A percentile compares a stretch with the other conserved stretches of the same genome.
These are phyloP conservation scores for Brachionus koreanus DNA, from an alignment of 1,140 invertebrate genomes.

Conservation along the genomic window DNA sequence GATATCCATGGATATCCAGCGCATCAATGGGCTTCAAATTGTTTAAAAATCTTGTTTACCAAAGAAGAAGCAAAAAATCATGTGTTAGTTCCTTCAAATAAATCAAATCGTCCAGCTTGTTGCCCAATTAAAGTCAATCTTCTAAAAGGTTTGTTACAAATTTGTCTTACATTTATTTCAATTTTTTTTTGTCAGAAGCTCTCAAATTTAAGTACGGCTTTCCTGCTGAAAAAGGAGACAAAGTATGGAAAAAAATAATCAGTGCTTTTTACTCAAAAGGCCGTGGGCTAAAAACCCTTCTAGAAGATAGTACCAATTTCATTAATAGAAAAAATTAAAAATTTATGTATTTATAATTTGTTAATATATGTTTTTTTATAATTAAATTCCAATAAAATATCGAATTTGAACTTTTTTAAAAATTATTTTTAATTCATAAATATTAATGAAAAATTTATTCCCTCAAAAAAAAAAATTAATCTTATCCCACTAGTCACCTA, in stretches of 20 bases:
- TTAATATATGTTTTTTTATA: too few species aligned
- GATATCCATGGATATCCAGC: constrained; percentile 2
- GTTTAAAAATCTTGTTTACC: neutral
- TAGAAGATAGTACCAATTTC: neutral
- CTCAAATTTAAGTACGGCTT: neutral
- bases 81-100: neutral
- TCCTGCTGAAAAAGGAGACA: neutral
- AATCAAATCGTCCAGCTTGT: neutral
- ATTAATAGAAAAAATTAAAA: neutral
- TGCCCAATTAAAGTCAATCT: neutral
- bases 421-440: too few species aligned
- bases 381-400: too few species aligned
- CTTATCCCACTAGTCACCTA: too few species aligned
- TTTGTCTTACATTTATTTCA: too few species aligned
- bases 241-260: neutral
- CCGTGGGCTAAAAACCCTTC: neutral
- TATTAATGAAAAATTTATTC: too few species aligned
- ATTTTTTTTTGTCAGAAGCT: too few species aligned
- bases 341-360: too few species aligned
- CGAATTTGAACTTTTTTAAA: too few species aligned
- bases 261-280: neutral
- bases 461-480: too few species aligned
- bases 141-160: neutral
- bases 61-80: neutral
- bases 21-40: neutral